Evolutionary conservation across 2,797 vertebrate genomes (phyloP), one percentile per base, ranked within the genome.

Genomic region (Ciconia nigra): DNA sequence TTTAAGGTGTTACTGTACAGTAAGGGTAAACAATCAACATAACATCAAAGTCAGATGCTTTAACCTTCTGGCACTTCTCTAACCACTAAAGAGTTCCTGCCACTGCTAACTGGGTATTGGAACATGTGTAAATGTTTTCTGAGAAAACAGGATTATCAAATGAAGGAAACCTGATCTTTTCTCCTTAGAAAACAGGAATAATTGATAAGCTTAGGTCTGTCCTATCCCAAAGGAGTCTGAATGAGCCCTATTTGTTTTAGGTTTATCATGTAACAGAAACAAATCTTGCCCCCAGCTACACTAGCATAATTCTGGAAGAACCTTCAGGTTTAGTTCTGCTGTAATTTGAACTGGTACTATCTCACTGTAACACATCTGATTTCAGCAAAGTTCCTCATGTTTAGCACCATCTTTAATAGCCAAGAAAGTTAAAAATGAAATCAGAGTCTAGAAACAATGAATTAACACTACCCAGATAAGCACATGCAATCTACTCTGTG

Each of bases 61-160:
- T 97, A 97, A 98, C 96, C 97, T 97, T 92, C 95, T 84, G 73
- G 73, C 70, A 66, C 81, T 96, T 87, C 76, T 89, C 91, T 91
- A 97, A 96, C 93, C 70, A 54, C 95, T 58, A 16, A 92, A 86
- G 51, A 42, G 74, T 33, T 88, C 87, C 77, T 89, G 35, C n/a
- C 73, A 16, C 57, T 46, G 58, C 65, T 62, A 62, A 57, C 86
- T 63, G 54, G 44, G 71, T 67, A 69, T 70, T 70, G 65, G 46
- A 91, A 78, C 61, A 18, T 1, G 16, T 72, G 49, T 57, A 82
- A 89, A 83, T 61, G 41, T 76, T 96, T 95, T 94, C 85, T 93
- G 87, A 97, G 79, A 96, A 97, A 97, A 81, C 65, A 81, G 58
- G 65, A 57, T 79, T 77, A 83, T 67, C 76, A 83, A 91, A 78